A percentile compares a stretch with the other conserved stretches of the same genome.
Conservation (phyloP, 2,797 vertebrate genomes). For the Pitangus sulphuratus region DNA sequence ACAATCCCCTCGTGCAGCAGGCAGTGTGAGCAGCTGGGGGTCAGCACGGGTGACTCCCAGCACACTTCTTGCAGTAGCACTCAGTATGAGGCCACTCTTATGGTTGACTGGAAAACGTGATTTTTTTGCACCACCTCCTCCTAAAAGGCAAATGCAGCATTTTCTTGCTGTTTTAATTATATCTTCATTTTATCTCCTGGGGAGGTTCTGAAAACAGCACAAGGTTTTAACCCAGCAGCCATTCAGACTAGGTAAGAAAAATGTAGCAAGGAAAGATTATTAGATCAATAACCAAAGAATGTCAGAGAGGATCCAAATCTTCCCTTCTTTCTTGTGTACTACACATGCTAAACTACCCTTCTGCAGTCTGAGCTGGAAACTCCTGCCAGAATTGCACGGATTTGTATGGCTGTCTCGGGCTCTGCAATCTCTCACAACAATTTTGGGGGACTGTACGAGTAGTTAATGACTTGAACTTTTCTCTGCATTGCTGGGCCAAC, state of each 20-base stretch:
- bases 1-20: neutral
- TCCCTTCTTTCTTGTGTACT: neutral
- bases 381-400: neutral
- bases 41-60: neutral
- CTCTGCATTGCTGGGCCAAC: neutral
- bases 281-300: neutral
- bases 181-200: neutral
- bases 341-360: neutral
- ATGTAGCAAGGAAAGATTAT: neutral
- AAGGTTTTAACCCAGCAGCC: neutral
- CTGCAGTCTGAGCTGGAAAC: neutral
- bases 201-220: neutral
- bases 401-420: neutral
- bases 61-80: neutral
- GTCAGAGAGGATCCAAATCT: neutral
- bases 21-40: neutral
- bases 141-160: neutral
- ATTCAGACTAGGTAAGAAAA: neutral
- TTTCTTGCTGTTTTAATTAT: neutral
- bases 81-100: accelerated
- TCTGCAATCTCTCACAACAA: neutral
- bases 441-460: neutral
- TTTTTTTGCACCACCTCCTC: neutral
- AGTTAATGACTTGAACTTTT: accelerated
- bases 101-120: accelerated